These are phyloP conservation scores for Ophion ellenae DNA, from an alignment of 2,888 invertebrate genomes.

Conservation along the genomic window DNA sequence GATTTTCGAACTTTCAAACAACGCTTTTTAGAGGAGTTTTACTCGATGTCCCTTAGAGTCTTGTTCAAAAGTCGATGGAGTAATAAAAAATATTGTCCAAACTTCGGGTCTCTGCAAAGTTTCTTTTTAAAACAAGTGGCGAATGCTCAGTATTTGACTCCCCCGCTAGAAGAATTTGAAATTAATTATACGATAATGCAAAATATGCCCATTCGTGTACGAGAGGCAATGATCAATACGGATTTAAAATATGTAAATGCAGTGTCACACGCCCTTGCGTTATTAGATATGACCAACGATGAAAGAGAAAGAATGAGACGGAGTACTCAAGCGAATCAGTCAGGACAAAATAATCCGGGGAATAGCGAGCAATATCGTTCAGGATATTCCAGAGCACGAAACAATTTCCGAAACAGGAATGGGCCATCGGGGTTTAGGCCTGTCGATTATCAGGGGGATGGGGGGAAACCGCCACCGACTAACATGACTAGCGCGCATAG, in stretches of 20 bases:
- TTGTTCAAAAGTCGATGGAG: background rate
- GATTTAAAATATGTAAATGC: slow-evolving; percentile 50
- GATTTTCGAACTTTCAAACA: background rate
- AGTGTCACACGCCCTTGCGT: background rate
- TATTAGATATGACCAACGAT: no score
- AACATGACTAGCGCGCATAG: no score
- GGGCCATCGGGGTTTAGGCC: no score
- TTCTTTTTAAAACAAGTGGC: background rate
- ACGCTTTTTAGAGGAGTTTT: background rate
- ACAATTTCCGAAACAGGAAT: no score
- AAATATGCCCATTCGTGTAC: slow-evolving; percentile 55
- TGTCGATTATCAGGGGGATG: no score
- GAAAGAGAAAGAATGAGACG: no score
- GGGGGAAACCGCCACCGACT: no score
- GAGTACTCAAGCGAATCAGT: no score
- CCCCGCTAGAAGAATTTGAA: slow-evolving; percentile 43
- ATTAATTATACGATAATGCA: slow-evolving; percentile 58
- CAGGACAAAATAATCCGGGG: no score
- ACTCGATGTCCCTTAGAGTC: background rate
- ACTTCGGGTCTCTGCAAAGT: background rate
- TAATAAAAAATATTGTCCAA: background rate
- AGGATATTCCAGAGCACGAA: no score
- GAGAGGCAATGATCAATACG: slow-evolving; percentile 40
- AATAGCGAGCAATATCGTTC: no score
- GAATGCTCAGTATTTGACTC: slow-evolving; percentile 11